These are phyloP conservation scores for Ophioderma brevispina DNA, from an alignment of 35 echinoderm and acorn worm genomes.

Conservation along the genomic window DNA sequence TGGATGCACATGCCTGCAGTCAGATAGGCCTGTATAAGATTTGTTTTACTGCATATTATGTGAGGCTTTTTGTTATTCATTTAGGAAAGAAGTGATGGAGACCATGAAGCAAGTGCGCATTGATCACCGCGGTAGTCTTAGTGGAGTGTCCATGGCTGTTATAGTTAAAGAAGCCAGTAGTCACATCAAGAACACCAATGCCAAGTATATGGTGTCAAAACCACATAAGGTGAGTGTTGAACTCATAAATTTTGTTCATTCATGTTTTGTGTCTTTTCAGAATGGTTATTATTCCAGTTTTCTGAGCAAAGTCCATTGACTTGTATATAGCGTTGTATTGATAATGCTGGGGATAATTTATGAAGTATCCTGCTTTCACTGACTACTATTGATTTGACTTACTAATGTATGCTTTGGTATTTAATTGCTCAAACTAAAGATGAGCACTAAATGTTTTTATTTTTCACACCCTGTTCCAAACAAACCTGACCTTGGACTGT, in stretches of 20 bases:
- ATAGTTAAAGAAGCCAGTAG: slow-evolving; percentile 41
- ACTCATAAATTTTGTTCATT: not conserved
- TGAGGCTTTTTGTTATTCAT: not conserved
- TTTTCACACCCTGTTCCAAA: no score
- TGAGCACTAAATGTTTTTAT: no score
- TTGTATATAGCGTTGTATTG: not conserved
- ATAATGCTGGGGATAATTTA: not conserved
- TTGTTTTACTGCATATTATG: no score
- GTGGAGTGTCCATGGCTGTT: slow-evolving; percentile 37
- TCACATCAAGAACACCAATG: not conserved
- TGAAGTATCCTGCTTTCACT: not conserved
- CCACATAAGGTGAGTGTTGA: not conserved
- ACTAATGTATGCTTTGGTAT: no score
- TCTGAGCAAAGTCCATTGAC: not conserved
- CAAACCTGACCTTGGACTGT: no score
- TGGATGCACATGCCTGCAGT: no score
- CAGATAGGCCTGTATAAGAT: no score
- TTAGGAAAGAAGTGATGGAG: slow-evolving; percentile 49
- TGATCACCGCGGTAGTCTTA: slow-evolving; percentile 57
- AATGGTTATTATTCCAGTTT: not conserved
- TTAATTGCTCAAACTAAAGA: no score
- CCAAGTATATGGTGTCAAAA: not conserved
- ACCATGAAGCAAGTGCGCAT: slow-evolving; percentile 56
- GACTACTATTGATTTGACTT: no score
- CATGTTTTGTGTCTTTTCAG: not conserved